Conservation (phyloP, 1,140 invertebrate genomes). For the Dysdera silvatica region DNA sequence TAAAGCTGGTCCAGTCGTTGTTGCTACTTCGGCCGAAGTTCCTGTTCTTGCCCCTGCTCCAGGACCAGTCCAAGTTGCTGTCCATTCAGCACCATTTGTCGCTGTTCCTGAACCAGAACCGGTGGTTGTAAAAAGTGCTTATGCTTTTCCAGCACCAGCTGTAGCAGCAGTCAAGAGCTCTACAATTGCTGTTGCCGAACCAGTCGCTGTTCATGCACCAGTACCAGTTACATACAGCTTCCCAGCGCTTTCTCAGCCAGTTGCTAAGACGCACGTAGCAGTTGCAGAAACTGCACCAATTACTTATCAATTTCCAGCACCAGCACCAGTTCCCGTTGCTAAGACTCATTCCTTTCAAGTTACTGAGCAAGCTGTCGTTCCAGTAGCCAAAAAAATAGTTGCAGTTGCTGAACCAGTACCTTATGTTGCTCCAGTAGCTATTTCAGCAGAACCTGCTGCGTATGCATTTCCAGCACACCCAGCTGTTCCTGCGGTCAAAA, state of each 20-base stretch:
- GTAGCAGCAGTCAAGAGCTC: slow-evolving; percentile 26
- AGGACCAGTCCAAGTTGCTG: slow-evolving; percentile 34
- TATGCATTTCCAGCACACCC: not conserved
- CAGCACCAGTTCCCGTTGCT: slow-evolving; percentile 17
- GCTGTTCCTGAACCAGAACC: slow-evolving; percentile 48
- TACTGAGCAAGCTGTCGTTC: slow-evolving; percentile 7
- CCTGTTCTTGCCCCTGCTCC: slow-evolving; percentile 30
- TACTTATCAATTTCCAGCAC: not conserved
- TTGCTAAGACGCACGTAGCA: not conserved
- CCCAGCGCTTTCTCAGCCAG: slow-evolving; percentile 35
- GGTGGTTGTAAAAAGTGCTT: slow-evolving; percentile 20
- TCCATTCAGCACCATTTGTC: slow-evolving; percentile 45
- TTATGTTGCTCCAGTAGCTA: slow-evolving; percentile 10
- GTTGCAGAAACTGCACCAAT: not conserved
- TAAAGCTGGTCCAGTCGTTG: slow-evolving; percentile 35
- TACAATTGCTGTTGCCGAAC: not conserved
- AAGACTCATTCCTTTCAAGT: slow-evolving; percentile 7
- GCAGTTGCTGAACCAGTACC: not conserved
- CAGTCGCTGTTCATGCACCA: not conserved
- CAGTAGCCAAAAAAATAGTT: not conserved
- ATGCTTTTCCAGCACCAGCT: slow-evolving; percentile 36
- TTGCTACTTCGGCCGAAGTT: slow-evolving; percentile 38
- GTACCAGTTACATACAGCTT: too few relatives aligned
- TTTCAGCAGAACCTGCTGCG: not conserved
- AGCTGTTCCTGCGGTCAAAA: slow-evolving; percentile 4